Conservation (phyloP, 1,140 invertebrate genomes). For the Neodiprion fabricii region DNA sequence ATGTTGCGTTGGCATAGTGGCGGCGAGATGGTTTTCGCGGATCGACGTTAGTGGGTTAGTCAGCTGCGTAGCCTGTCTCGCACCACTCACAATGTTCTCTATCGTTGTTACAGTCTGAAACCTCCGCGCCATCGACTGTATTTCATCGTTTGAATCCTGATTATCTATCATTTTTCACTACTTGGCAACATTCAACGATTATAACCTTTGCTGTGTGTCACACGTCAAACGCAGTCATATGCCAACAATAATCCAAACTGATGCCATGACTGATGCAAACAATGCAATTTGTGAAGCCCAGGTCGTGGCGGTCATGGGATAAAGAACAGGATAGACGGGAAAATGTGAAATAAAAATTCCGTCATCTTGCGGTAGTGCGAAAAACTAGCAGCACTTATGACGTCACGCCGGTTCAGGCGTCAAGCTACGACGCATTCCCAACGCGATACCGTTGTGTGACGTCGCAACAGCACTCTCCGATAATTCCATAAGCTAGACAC, state of each 20-base stretch:
- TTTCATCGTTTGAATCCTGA: constrained; percentile 31
- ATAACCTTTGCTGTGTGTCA: background rate
- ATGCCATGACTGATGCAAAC: background rate
- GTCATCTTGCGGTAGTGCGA: no score
- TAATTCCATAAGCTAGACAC: no score
- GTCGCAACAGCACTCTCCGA: no score
- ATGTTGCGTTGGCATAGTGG: no score
- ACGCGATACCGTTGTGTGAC: no score
- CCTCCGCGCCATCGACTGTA: constrained; percentile 26
- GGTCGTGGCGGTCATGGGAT: background rate
- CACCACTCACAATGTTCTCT: constrained; percentile 18
- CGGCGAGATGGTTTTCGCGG: no score
- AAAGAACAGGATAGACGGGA: no score
- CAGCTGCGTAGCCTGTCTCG: background rate
- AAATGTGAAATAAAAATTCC: no score
- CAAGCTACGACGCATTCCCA: no score
- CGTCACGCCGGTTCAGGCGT: no score
- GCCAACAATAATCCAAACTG: background rate
- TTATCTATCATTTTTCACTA: constrained; percentile 28
- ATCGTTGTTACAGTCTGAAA: constrained; percentile 25
- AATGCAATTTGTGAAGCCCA: background rate
- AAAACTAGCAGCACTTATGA: no score
- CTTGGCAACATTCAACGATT: background rate
- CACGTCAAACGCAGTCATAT: background rate
- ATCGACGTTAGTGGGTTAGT: no score